phyloP scores from a whole-genome alignment of 1,140 invertebrate species.

The Callitettix versicolor region DNA sequence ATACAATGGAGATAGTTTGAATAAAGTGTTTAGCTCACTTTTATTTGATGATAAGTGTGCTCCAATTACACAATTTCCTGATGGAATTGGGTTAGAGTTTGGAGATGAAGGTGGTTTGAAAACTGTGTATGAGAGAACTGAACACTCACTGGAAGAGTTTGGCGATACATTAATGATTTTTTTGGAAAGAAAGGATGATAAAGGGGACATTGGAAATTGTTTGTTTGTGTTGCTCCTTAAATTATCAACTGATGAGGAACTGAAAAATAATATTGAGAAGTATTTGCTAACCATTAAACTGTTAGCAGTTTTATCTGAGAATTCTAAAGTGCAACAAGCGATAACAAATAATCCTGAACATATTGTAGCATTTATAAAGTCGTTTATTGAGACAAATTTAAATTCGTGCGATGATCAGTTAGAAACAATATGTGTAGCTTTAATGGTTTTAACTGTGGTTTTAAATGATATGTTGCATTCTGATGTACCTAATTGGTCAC shows the following conservation, averaged over 20 bases:
- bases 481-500: slow-evolving; percentile 28
- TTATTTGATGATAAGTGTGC: slow-evolving; percentile 23
- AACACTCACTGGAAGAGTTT: slow-evolving; percentile 10
- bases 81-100: slow-evolving; percentile 29
- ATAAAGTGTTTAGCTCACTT: slow-evolving; percentile 28
- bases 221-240: slow-evolving; percentile 11
- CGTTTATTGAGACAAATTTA: slow-evolving; percentile 24
- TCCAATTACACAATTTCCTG: slow-evolving; percentile 25
- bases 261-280: slow-evolving; percentile 18
- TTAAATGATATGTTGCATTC: slow-evolving; percentile 25
- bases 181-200: slow-evolving; percentile 7
- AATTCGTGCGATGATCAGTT: slow-evolving; percentile 20
- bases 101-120: slow-evolving; percentile 32
- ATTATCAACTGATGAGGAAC: background rate
- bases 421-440: slow-evolving; percentile 33
- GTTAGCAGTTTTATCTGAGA: slow-evolving; percentile 30
- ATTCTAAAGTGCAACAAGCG: slow-evolving; percentile 30
- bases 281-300: slow-evolving; percentile 31
- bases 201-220: slow-evolving; percentile 1
- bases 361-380: slow-evolving; percentile 32
- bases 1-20: slow-evolving; percentile 4
- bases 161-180: slow-evolving; percentile 7
- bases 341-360: slow-evolving; percentile 31
- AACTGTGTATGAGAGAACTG: background rate
- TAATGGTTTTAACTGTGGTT: slow-evolving; percentile 37